Conservation (phyloP, 2,888 invertebrate species). For the Sepiola atlantica region DNA sequence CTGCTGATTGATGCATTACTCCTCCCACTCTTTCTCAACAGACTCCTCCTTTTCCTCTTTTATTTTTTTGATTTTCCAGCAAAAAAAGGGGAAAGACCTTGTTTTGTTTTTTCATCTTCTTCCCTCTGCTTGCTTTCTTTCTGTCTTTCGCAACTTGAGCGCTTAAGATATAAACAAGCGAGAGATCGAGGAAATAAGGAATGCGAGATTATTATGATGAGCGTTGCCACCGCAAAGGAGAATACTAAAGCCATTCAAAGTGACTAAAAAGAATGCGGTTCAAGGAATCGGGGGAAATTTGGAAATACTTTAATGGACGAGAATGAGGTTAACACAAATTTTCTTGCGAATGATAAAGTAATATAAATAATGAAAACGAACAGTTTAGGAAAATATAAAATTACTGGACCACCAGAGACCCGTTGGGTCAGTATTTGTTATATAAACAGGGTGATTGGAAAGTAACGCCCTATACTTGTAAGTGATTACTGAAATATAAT, state of each 20-base stretch:
- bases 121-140: not conserved
- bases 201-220: not conserved
- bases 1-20: constrained; percentile 34
- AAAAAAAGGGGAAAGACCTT: not conserved
- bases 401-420: too few relatives aligned
- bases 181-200: not conserved
- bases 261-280: not conserved
- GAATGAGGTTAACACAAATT: not conserved
- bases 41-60: not conserved
- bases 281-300: not conserved
- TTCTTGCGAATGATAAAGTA: not conserved
- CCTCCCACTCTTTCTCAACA: not conserved
- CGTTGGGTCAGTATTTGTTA: not conserved
- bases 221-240: too few relatives aligned
- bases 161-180: not conserved
- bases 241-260: not conserved
- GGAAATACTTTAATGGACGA: not conserved
- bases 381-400: not conserved
- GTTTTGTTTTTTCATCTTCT: not conserved
- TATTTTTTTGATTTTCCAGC: not conserved
- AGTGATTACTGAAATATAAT: too few relatives aligned
- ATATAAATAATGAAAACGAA: not conserved
- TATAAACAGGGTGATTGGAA: too few relatives aligned
- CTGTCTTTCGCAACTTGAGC: not conserved
- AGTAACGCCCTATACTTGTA: too few relatives aligned